These are phyloP conservation scores for Desmophyllum pertusum DNA, from an alignment of 92 coral and sea anemone genomes.

Conservation along the genomic window DNA sequence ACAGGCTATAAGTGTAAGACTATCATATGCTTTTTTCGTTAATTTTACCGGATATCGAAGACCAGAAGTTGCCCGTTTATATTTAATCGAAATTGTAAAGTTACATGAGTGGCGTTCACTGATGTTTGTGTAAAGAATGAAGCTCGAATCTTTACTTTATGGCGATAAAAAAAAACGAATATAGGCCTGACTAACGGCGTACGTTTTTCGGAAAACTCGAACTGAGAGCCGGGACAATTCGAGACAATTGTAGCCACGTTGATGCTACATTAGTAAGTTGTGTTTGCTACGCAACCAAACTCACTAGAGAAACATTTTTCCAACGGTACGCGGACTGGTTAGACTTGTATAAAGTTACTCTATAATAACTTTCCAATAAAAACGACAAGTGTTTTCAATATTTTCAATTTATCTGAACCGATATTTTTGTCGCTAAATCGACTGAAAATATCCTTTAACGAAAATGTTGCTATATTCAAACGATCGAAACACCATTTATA, in stretches of 20 bases:
- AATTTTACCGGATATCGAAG: neutral
- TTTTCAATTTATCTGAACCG: neutral
- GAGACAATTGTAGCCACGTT: neutral
- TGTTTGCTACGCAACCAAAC: constrained; percentile 12
- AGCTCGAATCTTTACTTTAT: neutral
- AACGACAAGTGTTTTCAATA: neutral
- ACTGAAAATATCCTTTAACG: too few relatives aligned
- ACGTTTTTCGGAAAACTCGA: too few relatives aligned
- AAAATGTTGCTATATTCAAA: too few relatives aligned
- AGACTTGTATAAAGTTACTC: neutral
- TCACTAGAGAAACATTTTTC: neutral
- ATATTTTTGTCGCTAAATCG: neutral
- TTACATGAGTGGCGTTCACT: neutral
- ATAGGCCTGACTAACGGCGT: too few relatives aligned
- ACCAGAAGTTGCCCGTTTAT: neutral
- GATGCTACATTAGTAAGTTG: neutral
- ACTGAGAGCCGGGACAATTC: too few relatives aligned
- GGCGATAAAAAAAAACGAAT: neutral
- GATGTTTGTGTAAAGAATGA: neutral
- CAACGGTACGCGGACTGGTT: neutral
- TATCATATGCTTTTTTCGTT: neutral
- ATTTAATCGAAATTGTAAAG: neutral
- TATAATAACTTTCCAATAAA: neutral
- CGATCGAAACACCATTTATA: too few relatives aligned
- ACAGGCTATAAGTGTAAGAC: neutral